Conservation (phyloP, 2,888 invertebrate species). For the Andrena flavipes region DNA sequence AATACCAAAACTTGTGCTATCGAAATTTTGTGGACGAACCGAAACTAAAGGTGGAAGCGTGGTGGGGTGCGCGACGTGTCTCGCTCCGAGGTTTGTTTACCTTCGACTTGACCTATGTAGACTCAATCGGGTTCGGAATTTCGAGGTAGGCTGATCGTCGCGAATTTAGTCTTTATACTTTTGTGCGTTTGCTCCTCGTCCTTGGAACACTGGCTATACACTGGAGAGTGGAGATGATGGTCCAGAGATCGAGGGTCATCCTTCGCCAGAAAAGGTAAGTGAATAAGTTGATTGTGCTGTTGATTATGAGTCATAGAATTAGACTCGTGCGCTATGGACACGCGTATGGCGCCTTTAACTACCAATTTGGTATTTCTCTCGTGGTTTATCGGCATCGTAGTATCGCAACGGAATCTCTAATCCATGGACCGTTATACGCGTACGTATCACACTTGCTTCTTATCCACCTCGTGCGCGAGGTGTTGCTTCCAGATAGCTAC, state of each 20-base stretch:
- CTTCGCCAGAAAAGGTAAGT: background rate
- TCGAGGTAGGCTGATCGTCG: too few relatives aligned
- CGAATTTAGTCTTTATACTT: too few relatives aligned
- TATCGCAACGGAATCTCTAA: constrained; percentile 38
- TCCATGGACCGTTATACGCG: constrained; percentile 30
- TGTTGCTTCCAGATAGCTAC: constrained; percentile 37
- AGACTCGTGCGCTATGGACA: background rate
- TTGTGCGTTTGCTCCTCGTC: too few relatives aligned
- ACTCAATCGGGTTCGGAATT: too few relatives aligned
- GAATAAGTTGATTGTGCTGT: background rate
- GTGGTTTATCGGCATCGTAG: constrained; percentile 25
- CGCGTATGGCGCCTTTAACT: background rate
- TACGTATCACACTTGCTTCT: constrained; percentile 43
- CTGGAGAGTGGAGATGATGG: too few relatives aligned
- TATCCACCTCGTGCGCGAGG: constrained; percentile 34
- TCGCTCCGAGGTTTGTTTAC: too few relatives aligned
- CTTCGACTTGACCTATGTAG: too few relatives aligned
- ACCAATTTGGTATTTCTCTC: constrained; percentile 9
- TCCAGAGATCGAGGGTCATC: background rate
- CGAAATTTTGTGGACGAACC: background rate
- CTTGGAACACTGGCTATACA: too few relatives aligned
- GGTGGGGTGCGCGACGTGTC: too few relatives aligned
- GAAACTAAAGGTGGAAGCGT: background rate
- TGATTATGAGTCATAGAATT: too few relatives aligned
- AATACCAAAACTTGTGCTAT: background rate